Base-by-base conservation (phyloP, 2,113 vertebrate genomes). In the Cephalopholis sonnerati region DNA sequence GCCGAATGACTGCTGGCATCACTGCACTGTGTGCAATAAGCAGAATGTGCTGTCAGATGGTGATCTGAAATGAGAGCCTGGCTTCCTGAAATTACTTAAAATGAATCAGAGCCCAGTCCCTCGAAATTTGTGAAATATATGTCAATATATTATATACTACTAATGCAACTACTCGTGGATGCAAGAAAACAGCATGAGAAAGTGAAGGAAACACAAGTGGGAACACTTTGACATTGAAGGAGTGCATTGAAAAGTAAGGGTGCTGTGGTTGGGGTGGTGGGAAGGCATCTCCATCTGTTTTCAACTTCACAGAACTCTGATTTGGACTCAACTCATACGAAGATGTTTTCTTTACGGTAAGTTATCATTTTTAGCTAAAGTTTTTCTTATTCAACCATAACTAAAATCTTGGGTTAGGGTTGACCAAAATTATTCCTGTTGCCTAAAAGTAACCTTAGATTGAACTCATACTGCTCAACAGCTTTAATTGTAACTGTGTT, bases 241-340 rank as follows among this genome's bases (percentile, higher is more conserved):
- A 74, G 27, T 61, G 63, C 57, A 54, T 4, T 91, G 65, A 25
- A 80, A 68, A 81, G 39, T 62, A 69, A 74, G 27, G 41, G 57
- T 73, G 77, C 65, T 64, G 74, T 53, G 81, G 77, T 77, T 58
- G 24, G 82, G 48, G 16, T 44, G 61, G 58, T 63, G 74, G 71
- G 39, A 73, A 79, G 10, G 39, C 86, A 82, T 62, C 73, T 53
- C 46, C 87, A 91, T 92, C 87, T 89, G 84, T 78, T 87, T 86
- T 64, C 69, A 90, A 87, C 78, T 91, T 76, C 54, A 66, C 71
- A 59, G 32, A 78, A 61, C 55, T 74, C 32, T 36, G 68, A 84
- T 73, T 88, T 55, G 61, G 70, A 74, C 46, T 89, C 79, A 39
- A 64, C 57, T 86, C 50, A 36, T 77, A 78, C 50, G 61, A 79